Conservation (phyloP, 2,888 invertebrate genomes). For the Hypomecis punctinalis region DNA sequence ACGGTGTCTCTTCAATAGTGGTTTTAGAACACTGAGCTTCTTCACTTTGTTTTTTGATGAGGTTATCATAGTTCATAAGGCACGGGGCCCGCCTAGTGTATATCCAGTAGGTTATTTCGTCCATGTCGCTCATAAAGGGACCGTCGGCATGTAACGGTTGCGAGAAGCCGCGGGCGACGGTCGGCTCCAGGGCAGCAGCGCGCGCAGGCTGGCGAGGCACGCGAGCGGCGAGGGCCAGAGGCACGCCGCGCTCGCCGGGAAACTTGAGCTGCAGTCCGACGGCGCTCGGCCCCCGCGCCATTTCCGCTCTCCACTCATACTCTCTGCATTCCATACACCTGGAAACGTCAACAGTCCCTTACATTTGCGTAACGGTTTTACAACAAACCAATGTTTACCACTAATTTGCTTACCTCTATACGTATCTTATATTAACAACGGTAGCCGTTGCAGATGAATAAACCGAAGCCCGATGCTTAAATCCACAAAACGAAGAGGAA, state of each 20-base stretch:
- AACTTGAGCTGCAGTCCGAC: constrained; percentile 41
- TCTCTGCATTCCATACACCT: constrained; percentile 72
- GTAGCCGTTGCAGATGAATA: constrained; percentile 11
- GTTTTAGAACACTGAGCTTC: constrained; percentile 64
- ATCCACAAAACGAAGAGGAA: constrained; percentile 36
- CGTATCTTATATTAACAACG: constrained; percentile 6
- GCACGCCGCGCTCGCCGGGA: constrained; percentile 19
- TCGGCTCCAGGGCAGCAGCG: constrained; percentile 21
- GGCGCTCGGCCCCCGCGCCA: constrained; percentile 28
- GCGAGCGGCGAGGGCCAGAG: constrained; percentile 45
- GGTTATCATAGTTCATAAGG: constrained; percentile 73
- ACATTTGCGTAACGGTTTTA: constrained; percentile 15
- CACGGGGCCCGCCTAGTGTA: constrained; percentile 78
- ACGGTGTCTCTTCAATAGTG: constrained; percentile 51
- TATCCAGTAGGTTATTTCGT: constrained; percentile 80
- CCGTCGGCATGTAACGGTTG: constrained; percentile 18
- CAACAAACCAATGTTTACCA: neutral
- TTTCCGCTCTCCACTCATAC: constrained; percentile 40
- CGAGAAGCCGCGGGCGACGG: constrained; percentile 17
- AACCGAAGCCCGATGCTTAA: constrained; percentile 9
- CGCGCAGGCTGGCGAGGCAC: constrained; percentile 38
- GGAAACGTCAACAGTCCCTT: constrained; percentile 46
- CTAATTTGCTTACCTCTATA: constrained; percentile 35
- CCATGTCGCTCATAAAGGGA: constrained; percentile 80
- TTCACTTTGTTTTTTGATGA: constrained; percentile 60